Evolutionary conservation across 2,797 vertebrate species (phyloP).

Genomic region (Limnodromus scolopaceus): DNA sequence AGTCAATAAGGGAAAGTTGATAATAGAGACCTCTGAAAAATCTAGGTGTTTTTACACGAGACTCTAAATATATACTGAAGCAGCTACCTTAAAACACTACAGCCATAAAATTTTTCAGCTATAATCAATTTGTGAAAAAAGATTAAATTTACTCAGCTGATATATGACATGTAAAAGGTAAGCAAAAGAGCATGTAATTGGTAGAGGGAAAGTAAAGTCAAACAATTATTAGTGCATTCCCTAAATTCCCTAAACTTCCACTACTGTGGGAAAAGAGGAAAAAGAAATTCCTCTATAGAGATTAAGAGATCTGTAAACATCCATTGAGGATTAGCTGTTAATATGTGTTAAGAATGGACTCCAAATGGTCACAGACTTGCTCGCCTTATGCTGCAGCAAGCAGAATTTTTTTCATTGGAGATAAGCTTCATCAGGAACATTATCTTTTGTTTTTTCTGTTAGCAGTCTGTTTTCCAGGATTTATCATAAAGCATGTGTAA

Average conservation of each 20-base stretch:
- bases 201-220: neutral
- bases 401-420: neutral
- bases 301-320: neutral
- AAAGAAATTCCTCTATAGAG: neutral
- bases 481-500: neutral
- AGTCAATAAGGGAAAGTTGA: neutral
- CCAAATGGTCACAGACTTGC: neutral
- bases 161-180: neutral
- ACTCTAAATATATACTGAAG: neutral
- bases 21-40: neutral
- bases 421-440: neutral
- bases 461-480: neutral
- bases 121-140: neutral
- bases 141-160: neutral
- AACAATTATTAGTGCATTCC: neutral
- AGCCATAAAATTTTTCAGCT: accelerated
- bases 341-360: neutral
- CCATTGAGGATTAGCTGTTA: neutral
- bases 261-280: neutral
- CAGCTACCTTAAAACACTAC: neutral
- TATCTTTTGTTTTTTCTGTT: neutral
- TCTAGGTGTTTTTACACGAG: neutral
- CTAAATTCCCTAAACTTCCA: neutral
- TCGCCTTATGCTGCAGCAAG: neutral
- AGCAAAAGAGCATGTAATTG: neutral